These are phyloP conservation scores for Coelopa pilipes DNA, from an alignment of 2,888 invertebrate species.

Conservation along the genomic window DNA sequence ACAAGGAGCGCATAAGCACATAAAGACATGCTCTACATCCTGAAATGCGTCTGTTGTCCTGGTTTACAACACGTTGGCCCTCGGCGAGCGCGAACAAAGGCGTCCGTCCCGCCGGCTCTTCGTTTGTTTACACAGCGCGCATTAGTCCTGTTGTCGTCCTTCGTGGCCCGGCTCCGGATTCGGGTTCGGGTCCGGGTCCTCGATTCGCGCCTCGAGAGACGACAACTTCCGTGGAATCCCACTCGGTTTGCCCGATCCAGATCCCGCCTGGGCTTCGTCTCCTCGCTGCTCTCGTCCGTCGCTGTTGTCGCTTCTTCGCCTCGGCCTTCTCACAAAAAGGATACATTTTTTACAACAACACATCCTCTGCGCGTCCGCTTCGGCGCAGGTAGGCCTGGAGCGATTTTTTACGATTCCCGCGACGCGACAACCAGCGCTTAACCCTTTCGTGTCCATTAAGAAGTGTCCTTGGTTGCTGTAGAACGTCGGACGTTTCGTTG, in stretches of 20 bases:
- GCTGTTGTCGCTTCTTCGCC: too few species aligned
- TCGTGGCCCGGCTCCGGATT: too few species aligned
- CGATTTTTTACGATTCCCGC: constrained; percentile 10
- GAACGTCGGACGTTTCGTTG: not conserved
- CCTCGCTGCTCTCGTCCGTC: too few species aligned
- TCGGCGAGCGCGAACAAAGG: constrained; percentile 5
- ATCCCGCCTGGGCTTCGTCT: too few species aligned
- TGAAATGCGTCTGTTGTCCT: constrained; percentile 31
- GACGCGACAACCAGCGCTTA: constrained; percentile 3
- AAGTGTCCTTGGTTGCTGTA: constrained; percentile 22
- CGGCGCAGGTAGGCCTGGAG: not conserved
- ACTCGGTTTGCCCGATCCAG: too few species aligned
- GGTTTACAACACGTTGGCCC: constrained; percentile 19
- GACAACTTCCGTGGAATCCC: too few species aligned
- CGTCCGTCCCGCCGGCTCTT: not conserved
- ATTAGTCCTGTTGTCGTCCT: constrained; percentile 3
- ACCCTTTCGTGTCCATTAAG: constrained; percentile 25
- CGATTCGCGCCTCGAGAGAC: too few species aligned
- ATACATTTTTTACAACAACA: not conserved
- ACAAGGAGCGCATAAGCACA: constrained; percentile 19
- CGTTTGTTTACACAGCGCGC: constrained; percentile 13
- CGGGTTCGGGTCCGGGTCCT: too few species aligned
- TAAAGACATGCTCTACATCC: constrained; percentile 36
- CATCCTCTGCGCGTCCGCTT: not conserved
- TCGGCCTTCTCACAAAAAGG: too few species aligned